A percentile compares a stretch with the other conserved stretches of the same genome.
These are phyloP conservation scores for Zaprionus ornatus DNA, from an alignment of 1,140 invertebrate species.

Conservation along the genomic window DNA sequence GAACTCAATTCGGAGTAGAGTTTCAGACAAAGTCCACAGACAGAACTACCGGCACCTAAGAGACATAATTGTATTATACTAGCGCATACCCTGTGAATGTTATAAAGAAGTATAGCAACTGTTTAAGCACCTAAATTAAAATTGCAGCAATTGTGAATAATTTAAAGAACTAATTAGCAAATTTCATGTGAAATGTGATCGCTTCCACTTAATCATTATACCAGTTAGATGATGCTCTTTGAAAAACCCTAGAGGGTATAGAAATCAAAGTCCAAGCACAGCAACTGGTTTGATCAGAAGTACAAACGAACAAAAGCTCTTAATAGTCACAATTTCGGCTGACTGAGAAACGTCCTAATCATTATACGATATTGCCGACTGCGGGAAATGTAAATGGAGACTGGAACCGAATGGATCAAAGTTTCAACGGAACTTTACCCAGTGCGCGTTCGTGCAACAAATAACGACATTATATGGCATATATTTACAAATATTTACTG, in stretches of 20 bases:
- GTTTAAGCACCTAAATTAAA: background rate
- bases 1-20: slow-evolving; percentile 21
- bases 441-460: slow-evolving; percentile 45
- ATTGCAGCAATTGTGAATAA: background rate
- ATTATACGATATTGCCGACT: background rate
- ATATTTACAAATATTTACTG: slow-evolving; percentile 79
- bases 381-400: slow-evolving; percentile 5
- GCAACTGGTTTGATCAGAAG: slow-evolving; percentile 25
- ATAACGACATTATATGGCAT: slow-evolving; percentile 55
- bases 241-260: background rate
- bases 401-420: slow-evolving; percentile 25
- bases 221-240: background rate
- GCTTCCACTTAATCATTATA: background rate
- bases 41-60: slow-evolving; percentile 10
- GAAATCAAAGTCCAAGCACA: slow-evolving; percentile 30
- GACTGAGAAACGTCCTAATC: slow-evolving; percentile 13
- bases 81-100: background rate
- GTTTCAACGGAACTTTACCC: slow-evolving; percentile 13
- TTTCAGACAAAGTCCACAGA: slow-evolving; percentile 26
- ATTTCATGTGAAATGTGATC: background rate
- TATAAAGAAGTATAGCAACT: background rate
- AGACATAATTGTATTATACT: background rate
- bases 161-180: background rate
- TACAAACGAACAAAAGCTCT: slow-evolving; percentile 1
- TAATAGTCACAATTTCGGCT: slow-evolving; percentile 1